Evolutionary conservation across 2,113 vertebrate species (phyloP).

Genomic region (Delphinus delphis): DNA sequence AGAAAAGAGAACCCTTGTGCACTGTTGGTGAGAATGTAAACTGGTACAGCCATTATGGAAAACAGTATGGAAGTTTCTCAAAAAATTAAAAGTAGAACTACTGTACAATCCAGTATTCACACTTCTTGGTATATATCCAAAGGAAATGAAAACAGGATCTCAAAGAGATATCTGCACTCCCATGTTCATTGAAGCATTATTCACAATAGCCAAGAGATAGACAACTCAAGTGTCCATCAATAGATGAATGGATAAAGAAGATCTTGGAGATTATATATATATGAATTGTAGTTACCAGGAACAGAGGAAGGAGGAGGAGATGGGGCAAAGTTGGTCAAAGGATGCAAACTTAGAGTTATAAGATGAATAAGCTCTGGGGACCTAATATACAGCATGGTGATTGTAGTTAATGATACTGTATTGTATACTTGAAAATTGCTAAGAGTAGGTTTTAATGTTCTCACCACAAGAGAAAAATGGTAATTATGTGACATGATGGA

Average conservation of each 20-base stretch:
- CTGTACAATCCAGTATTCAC: not conserved
- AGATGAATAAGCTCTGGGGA: not conserved
- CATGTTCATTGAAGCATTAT: not conserved
- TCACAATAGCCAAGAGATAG: not conserved
- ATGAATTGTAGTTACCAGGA: not conserved
- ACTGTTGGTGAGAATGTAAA: not conserved
- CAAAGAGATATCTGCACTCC: not conserved
- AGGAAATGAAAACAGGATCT: not conserved
- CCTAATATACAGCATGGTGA: not conserved
- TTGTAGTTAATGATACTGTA: not conserved
- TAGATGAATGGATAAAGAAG: not conserved
- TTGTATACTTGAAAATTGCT: not conserved
- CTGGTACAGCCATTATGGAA: not conserved
- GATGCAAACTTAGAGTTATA: not conserved
- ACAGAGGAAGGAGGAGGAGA: not conserved
- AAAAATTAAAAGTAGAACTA: not conserved
- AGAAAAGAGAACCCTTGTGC: not conserved
- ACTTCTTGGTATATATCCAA: not conserved
- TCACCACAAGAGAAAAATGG: not conserved
- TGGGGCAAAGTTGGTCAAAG: not conserved
- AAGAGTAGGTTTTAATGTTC: not conserved
- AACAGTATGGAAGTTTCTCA: not conserved
- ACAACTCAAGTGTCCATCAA: not conserved
- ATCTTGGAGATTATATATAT: not conserved
- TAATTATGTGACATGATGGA: not conserved